These are phyloP conservation scores for Lagopus leucura DNA, from an alignment of 2,113 vertebrate genomes.

Conservation along the genomic window DNA sequence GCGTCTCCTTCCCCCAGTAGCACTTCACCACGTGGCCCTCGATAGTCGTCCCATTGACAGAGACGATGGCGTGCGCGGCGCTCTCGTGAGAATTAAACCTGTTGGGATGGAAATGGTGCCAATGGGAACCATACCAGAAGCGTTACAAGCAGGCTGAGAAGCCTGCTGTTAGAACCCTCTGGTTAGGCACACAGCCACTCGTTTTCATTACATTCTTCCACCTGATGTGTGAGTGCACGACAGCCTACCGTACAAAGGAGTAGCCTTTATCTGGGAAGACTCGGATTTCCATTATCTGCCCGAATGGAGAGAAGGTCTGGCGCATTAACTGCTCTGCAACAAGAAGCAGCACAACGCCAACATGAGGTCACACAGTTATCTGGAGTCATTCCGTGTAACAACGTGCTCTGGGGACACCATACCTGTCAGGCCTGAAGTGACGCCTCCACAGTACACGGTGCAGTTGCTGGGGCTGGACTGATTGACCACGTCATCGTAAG, in stretches of 20 bases:
- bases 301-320: constrained; percentile 96
- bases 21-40: constrained; percentile 97
- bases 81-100: constrained; percentile 97
- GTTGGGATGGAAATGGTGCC: accelerated
- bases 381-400: accelerated
- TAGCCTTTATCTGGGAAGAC: constrained; percentile 99
- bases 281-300: constrained; percentile 97
- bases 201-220: accelerated
- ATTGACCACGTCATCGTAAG: constrained; percentile 95
- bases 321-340: constrained; percentile 96
- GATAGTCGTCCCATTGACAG: constrained; percentile 93
- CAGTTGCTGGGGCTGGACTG: constrained; percentile 98
- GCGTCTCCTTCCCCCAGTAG: constrained; percentile 98
- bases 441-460: constrained; percentile 96
- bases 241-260: constrained; percentile 92
- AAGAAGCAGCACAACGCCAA: background rate
- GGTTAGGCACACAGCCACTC: accelerated
- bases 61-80: constrained; percentile 96
- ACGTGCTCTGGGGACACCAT: accelerated
- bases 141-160: accelerated
- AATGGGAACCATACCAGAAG: accelerated
- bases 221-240: accelerated
- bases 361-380: accelerated
- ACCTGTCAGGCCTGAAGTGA: constrained; percentile 95
- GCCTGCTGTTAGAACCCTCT: background rate